Evolutionary conservation across 2,888 invertebrate genomes (phyloP), one percentile per base, ranked within the genome.

Genomic region (Habroteleia sp.): DNA sequence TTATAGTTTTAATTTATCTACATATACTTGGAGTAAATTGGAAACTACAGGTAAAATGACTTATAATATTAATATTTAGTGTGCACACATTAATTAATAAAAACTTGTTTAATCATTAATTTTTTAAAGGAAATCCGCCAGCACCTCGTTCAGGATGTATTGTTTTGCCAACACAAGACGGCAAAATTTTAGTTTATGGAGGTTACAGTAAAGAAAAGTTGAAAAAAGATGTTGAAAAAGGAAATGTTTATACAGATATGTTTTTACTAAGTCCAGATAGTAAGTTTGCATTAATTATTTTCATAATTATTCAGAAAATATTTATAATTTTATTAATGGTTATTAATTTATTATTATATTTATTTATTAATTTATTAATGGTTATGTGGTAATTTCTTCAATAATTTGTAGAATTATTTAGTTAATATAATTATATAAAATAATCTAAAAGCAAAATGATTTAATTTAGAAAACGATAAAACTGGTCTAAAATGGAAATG

Each of bases 121-220:
- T 79, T 29, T 20, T 8, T 77, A 16, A 84, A 75, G 94, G 95
- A 0, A 90, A 90, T 3, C 90, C 92, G 1, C 97, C 97, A 0
- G 88, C 92, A 13, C 93, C 96, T 0, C 90, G 97, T 80, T 96
- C 96, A 0, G 97, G 94, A 0, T 96, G 95, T 84, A 92, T 94
- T 48, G 92, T 96, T 91, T 88, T 93, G 10, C 91, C 94, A 0
- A 86, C 89, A 5, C 85, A 90, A 4, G 93, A 94, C 82, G 93
- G 92, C 0, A 91, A 91, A 83, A 89, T 95, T 42, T 82, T 94
- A 0, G 87, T 96, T 44, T 94, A 93, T 90, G 95, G 95, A 1
- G 95, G 95, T 1, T 96, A 95, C 85, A 93, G 93, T 76, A 94
- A 94, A 84, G 92, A 93, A 68, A 91, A 90, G 80, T 83, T 94